Conservation (phyloP, 2,888 invertebrate species). For the Chydorus sphaericus region DNA sequence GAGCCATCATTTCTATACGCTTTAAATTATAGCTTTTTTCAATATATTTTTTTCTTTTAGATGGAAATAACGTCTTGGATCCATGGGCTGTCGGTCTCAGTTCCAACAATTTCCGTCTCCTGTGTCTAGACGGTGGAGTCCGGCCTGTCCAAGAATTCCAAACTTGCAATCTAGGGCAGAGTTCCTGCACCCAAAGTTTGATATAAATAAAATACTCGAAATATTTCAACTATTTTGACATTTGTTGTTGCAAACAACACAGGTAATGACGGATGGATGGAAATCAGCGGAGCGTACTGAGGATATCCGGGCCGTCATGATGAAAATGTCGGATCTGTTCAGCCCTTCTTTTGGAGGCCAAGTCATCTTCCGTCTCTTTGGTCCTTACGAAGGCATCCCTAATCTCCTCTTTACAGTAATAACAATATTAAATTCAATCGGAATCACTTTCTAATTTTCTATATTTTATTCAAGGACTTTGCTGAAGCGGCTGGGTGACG, state of each 20-base stretch:
- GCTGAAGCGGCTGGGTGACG: constrained; percentile 3
- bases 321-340: constrained; percentile 41
- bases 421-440: not conserved
- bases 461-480: not conserved
- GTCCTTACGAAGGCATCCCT: constrained; percentile 36
- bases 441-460: not conserved
- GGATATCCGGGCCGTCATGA: constrained; percentile 47
- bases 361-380: constrained; percentile 49
- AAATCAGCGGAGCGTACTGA: constrained; percentile 27
- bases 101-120: constrained; percentile 40
- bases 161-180: constrained; percentile 44
- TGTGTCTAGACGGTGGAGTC: constrained; percentile 46
- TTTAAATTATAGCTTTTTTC: not conserved
- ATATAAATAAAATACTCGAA: not conserved
- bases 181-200: constrained; percentile 42
- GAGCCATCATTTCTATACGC: not conserved
- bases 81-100: constrained; percentile 34
- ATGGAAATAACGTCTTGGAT: constrained; percentile 42
- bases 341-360: constrained; percentile 31
- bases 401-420: constrained; percentile 40
- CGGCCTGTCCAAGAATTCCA: constrained; percentile 37
- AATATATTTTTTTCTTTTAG: too few species aligned
- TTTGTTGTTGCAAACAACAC: constrained; percentile 34
- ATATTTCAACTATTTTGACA: too few species aligned
- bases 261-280: constrained; percentile 25